Percentiles rank a stretch among this genome's conserved stretches.
These are phyloP conservation scores for Galeopterus variegatus DNA, from an alignment of 2,113 vertebrate genomes.

Conservation along the genomic window DNA sequence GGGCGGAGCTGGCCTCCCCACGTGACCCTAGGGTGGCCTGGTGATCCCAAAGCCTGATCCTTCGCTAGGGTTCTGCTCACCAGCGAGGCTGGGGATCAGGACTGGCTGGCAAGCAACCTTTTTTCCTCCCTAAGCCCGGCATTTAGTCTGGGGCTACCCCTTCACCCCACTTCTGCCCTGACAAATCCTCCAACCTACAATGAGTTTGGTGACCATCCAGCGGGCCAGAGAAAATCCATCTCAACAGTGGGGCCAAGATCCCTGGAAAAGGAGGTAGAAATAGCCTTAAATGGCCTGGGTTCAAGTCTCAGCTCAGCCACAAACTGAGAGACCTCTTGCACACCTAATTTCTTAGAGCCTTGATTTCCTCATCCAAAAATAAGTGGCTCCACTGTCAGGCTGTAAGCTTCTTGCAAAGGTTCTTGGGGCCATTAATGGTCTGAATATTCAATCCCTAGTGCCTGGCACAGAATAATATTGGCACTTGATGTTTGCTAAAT, in stretches of 20 bases:
- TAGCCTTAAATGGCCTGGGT: neutral
- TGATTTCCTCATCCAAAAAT: neutral
- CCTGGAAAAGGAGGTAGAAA: neutral
- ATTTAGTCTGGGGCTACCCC: neutral
- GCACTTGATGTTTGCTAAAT: neutral
- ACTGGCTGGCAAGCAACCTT: neutral
- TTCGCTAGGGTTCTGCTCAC: rapidly evolving
- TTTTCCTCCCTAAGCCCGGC: neutral
- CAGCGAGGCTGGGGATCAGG: rapidly evolving
- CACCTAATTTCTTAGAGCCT: neutral
- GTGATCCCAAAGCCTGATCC: neutral
- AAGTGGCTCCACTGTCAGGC: neutral
- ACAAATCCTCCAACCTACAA: neutral
- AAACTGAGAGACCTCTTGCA: neutral
- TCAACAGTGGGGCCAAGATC: neutral
- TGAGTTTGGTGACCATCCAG: neutral
- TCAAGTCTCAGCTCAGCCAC: neutral
- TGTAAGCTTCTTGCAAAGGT: neutral
- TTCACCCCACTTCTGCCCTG: neutral
- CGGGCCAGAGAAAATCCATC: neutral
- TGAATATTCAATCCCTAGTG: neutral
- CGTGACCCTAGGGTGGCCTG: neutral
- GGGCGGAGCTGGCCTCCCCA: neutral
- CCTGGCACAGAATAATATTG: neutral
- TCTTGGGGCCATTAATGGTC: neutral